These are phyloP conservation scores for Dolichotis patagonum DNA, from an alignment of 2,113 vertebrate species.

Conservation along the genomic window DNA sequence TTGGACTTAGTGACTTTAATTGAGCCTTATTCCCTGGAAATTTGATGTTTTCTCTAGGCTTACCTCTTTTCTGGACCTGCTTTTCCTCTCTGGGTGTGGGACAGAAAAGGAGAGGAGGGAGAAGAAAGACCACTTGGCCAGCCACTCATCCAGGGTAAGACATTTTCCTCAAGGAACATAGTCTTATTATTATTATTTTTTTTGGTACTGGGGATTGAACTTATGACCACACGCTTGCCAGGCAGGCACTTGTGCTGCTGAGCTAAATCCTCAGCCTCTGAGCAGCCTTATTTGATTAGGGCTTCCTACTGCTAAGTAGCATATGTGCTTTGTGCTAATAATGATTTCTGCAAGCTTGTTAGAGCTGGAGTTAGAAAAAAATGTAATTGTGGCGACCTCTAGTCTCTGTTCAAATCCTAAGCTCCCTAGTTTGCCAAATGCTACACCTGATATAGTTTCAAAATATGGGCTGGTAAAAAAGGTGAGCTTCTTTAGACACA, in stretches of 20 bases:
- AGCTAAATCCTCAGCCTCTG: too few species aligned
- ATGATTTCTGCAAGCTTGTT: neutral
- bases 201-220: too few species aligned
- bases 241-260: too few species aligned
- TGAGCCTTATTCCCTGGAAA: neutral
- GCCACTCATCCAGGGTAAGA: neutral
- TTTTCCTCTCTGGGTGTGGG: neutral
- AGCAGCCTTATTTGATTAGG: neutral
- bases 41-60: neutral
- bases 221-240: too few species aligned
- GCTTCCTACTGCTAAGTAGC: neutral
- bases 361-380: slow-evolving; percentile 27
- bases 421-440: neutral
- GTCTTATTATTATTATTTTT: too few species aligned
- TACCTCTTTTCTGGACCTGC: neutral
- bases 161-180: neutral
- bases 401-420: neutral
- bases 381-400: neutral
- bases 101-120: neutral
- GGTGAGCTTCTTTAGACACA: neutral
- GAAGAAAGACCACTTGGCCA: neutral
- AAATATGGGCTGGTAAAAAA: slow-evolving; percentile 31
- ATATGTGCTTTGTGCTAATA: neutral
- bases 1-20: slow-evolving; percentile 17
- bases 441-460: neutral